Conservation (phyloP, 2,888 invertebrate genomes). For the Gerris lacustris region DNA sequence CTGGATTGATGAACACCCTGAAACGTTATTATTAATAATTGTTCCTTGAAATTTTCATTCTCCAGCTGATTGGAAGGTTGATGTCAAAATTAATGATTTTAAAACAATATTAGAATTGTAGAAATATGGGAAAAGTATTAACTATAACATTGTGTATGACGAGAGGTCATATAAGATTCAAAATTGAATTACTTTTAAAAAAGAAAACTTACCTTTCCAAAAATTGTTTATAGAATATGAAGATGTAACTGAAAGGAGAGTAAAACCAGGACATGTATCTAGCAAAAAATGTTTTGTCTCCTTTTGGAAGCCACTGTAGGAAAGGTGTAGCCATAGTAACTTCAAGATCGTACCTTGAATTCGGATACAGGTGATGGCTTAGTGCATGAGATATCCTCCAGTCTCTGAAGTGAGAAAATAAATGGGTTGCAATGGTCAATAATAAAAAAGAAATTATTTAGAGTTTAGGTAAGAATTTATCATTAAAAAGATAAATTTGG, state of each 20-base stretch:
- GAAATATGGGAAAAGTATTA: too few species aligned
- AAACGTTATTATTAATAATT: slow-evolving; percentile 8
- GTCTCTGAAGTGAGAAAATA: slow-evolving; percentile 40
- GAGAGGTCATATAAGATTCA: too few species aligned
- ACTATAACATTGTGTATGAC: too few species aligned
- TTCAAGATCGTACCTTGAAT: slow-evolving; percentile 62
- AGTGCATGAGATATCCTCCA: slow-evolving; percentile 64
- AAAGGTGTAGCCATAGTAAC: slow-evolving; percentile 55
- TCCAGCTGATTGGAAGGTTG: too few species aligned
- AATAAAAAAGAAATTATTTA: too few species aligned
- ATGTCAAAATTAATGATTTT: too few species aligned
- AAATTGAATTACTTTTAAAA: too few species aligned
- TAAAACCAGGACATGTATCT: slow-evolving; percentile 45
- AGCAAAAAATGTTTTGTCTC: slow-evolving; percentile 41
- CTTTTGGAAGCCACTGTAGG: slow-evolving; percentile 49
- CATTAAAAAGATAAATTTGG: too few species aligned
- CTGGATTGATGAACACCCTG: slow-evolving; percentile 23
- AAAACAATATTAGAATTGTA: too few species aligned
- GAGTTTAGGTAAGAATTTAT: too few species aligned
- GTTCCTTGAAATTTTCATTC: too few species aligned
- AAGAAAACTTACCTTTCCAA: slow-evolving; percentile 38
- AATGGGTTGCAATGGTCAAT: background rate
- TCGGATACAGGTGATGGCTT: slow-evolving; percentile 67
- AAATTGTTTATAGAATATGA: slow-evolving; percentile 36
- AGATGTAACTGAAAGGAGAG: slow-evolving; percentile 40